Base-by-base conservation (phyloP, 2,888 invertebrate genomes). In the Sinotaia quadrata region DNA sequence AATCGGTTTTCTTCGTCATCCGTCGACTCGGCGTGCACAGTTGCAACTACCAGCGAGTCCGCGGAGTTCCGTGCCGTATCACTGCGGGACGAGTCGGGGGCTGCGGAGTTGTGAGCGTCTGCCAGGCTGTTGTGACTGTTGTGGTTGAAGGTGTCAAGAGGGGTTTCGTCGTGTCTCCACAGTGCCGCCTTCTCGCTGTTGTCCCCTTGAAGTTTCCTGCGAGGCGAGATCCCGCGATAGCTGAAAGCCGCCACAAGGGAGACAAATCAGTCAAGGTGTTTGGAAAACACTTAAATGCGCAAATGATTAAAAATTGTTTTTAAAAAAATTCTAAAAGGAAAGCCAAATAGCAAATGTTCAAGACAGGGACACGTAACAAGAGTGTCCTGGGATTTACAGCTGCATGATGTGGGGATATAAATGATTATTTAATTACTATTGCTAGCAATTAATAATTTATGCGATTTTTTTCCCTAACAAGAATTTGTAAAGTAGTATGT, bases 171-270 rank as follows among this genome's bases (percentile, higher is more conserved):
- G 31, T 68, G 68, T 18, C 67, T 69, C 65, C 71, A 72, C 27
- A 76, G 65, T 12, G 72, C 71, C 24, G 68, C 67, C 51, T 70
- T 70, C 56, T 75, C 75, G 47, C 75, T 73, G 44, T 72, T 67
- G 59, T 76, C 76, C 4, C 68, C 67, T 12, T 57, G 58, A 36
- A 44, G 59, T 27, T 44, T 56, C 0, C 67, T 67, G 18, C 61
- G 52, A 21, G 67, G 68, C 21, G 73, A 70, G 21, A 75, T 70
- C 56, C 74, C 68, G 7, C 65, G 67, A 66, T 76, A 76, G 41
- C 76, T 76, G 70, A 12, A 54, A 41, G 12, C 4, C 24, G 15
- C 12, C 36, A 47, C 41, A 3, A 41, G 12, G 34, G 18, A 15
- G 15, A 31, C 31, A 33, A 18, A 31, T 3, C 18, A 10, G 15